Percentiles rank a stretch among this genome's conserved stretches.
Conservation (phyloP, 2,888 invertebrate genomes). For the Epiperipatus broadwayi region DNA sequence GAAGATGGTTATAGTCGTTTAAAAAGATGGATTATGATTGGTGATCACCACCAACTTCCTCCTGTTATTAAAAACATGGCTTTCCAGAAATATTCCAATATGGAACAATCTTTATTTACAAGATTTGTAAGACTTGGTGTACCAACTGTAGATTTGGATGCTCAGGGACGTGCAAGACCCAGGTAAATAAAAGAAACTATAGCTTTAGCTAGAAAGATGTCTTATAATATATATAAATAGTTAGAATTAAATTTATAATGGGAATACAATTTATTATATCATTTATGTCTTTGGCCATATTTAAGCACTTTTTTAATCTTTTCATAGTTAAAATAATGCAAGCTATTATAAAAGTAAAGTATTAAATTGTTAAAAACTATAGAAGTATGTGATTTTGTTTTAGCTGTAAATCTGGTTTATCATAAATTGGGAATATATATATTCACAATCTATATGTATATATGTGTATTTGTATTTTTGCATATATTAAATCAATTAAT, state of each 20-base stretch:
- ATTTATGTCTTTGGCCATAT: too few relatives aligned
- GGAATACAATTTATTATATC: slow-evolving; percentile 8
- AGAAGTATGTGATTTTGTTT: too few relatives aligned
- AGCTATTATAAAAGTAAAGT: too few relatives aligned
- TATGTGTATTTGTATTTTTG: too few relatives aligned
- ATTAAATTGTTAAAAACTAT: too few relatives aligned
- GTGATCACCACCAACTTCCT: slow-evolving; percentile 93
- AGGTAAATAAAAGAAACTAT: slow-evolving; percentile 36
- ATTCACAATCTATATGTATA: too few relatives aligned
- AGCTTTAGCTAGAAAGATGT: slow-evolving; percentile 24
- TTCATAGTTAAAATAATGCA: too few relatives aligned
- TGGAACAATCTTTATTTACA: slow-evolving; percentile 97
- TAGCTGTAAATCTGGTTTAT: too few relatives aligned
- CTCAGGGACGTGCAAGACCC: slow-evolving; percentile 82
- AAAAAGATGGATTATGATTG: slow-evolving; percentile 99
- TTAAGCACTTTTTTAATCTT: too few relatives aligned
- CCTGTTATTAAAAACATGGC: slow-evolving; percentile 99
- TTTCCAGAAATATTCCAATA: slow-evolving; percentile 97
- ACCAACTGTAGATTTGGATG: slow-evolving; percentile 89
- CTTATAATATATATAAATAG: not conserved
- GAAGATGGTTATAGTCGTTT: slow-evolving; percentile 83
- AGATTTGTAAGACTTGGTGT: slow-evolving; percentile 86
- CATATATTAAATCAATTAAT: too few relatives aligned
- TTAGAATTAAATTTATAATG: too few relatives aligned
- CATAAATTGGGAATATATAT: too few relatives aligned